Evolutionary conservation across 2,888 invertebrate species (phyloP), one percentile per base, ranked within the genome.

Genomic region (Papilio protenor): DNA sequence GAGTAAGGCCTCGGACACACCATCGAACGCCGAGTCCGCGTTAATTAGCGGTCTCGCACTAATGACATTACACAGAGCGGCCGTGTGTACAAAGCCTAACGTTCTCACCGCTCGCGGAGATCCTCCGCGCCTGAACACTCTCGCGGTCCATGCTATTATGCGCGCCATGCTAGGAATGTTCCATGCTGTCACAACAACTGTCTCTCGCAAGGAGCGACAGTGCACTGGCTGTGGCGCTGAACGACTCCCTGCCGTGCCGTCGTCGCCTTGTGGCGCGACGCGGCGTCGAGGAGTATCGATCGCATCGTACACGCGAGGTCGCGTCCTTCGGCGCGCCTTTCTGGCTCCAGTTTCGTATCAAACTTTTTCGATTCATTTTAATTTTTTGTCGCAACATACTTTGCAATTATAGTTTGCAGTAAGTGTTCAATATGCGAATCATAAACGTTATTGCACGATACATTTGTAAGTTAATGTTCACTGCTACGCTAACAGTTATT

Each of bases 291-390:
- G 87, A 87, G 87, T 94, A 94, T 94, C 88, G 94, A 94, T 94
- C 93, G 85, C 84, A 86, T 84, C 86, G 86, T 88, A 87, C 91
- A 91, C 87, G 90, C 94, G 94, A 94, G 94, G 94, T 94, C 94
- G 87, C 87, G 94, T 94, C 94, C 94, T 94, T 94, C 94, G 93
- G 87, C 94, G 91, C 94, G 94, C 94, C 94, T 93, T 90, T 87
- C 85, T 85, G 90, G 87, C 91, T 88, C 86, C 89, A 75, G 72
- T 40, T 72, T 49, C 64, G 47, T 79, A 78, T 59, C 11, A 21
- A 71, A 75, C 21, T 69, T 70, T 70, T 74, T 59, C 33, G 21
- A 59, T 33, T 59, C 49, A 72, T 45, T 45, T 45, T 12, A 33
- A 21, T 8, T 52, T 66, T 77, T 71, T 73, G 52, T 55, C 12